These are phyloP conservation scores for Hippolais icterina DNA, from an alignment of 2,113 vertebrate species.

Conservation along the genomic window DNA sequence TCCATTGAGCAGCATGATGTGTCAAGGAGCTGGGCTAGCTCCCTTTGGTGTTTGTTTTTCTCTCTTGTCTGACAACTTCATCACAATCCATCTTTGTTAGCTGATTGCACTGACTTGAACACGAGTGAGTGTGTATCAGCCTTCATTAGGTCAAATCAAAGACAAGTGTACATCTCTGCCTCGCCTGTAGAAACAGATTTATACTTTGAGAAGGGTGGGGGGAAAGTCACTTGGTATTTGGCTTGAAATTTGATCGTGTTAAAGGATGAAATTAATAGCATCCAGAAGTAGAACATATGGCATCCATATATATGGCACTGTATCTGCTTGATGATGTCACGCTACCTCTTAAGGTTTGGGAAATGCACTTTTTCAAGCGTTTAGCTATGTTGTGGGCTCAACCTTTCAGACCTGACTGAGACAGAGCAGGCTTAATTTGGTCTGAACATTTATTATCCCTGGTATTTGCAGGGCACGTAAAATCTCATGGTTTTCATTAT, in stretches of 20 bases:
- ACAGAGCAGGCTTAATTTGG: conserved; percentile 29
- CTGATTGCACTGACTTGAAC: conserved; percentile 34
- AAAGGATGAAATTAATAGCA: conserved; percentile 44
- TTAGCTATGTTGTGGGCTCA: conserved; percentile 55
- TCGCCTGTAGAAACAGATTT: not conserved
- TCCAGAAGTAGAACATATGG: conserved; percentile 57
- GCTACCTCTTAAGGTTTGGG: conserved; percentile 42
- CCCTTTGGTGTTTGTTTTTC: conserved; percentile 16
- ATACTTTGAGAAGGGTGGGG: not conserved
- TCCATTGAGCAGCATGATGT: conserved; percentile 7
- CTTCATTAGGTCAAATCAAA: conserved; percentile 51
- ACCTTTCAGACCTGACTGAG: conserved; percentile 34
- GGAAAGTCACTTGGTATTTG: conserved; percentile 41
- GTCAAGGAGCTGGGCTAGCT: conserved; percentile 11
- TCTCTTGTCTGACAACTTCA: conserved; percentile 43
- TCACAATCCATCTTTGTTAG: conserved; percentile 46
- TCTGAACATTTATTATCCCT: conserved; percentile 51
- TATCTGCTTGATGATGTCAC: conserved; percentile 61
- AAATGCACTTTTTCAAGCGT: conserved; percentile 31
- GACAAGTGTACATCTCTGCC: not conserved
- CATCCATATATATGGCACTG: conserved; percentile 61
- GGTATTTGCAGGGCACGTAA: conserved; percentile 33
- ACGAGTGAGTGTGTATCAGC: conserved; percentile 18
- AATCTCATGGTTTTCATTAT: conserved; percentile 48
- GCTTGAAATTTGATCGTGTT: conserved; percentile 59